A percentile compares a stretch with the other conserved stretches of the same genome.
These are phyloP conservation scores for Petrophora chlorosata DNA, from an alignment of 2,888 invertebrate genomes.

Conservation along the genomic window DNA sequence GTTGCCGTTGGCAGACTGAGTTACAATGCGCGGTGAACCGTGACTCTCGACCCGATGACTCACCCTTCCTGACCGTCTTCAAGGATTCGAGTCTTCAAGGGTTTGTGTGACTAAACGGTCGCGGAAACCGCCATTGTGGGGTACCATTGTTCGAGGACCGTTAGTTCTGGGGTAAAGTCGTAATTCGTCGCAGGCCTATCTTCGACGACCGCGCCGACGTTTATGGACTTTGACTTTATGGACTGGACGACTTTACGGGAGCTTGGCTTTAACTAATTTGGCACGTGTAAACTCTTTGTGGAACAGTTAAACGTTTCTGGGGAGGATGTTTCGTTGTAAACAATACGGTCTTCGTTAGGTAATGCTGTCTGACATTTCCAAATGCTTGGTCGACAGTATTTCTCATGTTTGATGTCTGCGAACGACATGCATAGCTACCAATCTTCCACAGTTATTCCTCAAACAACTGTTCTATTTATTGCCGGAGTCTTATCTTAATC, in stretches of 20 bases:
- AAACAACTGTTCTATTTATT: constrained; percentile 42
- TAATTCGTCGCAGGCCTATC: constrained; percentile 39
- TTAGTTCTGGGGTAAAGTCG: constrained; percentile 43
- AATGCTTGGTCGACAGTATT: too few species aligned
- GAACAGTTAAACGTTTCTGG: too few species aligned
- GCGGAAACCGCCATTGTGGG: constrained; percentile 60
- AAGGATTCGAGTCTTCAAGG: constrained; percentile 58
- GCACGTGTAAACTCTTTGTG: neutral
- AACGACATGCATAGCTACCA: too few species aligned
- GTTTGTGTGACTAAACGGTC: constrained; percentile 60
- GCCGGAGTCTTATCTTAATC: constrained; percentile 44
- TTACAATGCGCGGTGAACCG: constrained; percentile 62
- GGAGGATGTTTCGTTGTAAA: too few species aligned
- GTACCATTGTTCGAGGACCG: constrained; percentile 65
- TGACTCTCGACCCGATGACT: constrained; percentile 70
- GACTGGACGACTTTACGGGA: constrained; percentile 13
- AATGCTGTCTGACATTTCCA: too few species aligned
- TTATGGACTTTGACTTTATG: constrained; percentile 37
- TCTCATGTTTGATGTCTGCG: too few species aligned
- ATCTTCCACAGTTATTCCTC: too few species aligned
- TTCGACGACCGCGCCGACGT: constrained; percentile 34
- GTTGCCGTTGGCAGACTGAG: constrained; percentile 46
- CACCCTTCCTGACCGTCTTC: constrained; percentile 67
- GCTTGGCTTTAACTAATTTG: constrained; percentile 7
- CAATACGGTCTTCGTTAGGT: too few species aligned